Evolutionary conservation across 2,797 vertebrate genomes (phyloP).

Genomic region (Gallirallus australis): DNA sequence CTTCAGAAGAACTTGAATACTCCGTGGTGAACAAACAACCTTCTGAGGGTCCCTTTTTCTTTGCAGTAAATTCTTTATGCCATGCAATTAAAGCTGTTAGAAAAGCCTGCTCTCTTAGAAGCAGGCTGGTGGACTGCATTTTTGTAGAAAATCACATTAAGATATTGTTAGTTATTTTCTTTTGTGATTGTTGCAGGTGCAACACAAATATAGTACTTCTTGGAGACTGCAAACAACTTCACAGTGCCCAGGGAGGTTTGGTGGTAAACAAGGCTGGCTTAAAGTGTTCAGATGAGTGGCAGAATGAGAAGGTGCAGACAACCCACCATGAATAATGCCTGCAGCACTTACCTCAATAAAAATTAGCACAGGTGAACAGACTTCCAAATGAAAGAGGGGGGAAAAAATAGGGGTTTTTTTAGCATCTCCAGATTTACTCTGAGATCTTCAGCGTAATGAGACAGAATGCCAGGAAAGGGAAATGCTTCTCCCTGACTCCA

Average conservation of each 20-base stretch:
- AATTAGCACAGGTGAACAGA: background rate
- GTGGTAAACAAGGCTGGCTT: background rate
- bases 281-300: background rate
- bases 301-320: slow-evolving; percentile 12
- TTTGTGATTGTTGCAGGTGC: slow-evolving; percentile 62
- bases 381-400: background rate
- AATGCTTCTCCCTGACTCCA: fast-evolving
- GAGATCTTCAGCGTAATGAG: background rate
- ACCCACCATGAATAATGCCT: background rate
- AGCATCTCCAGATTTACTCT: background rate
- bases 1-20: slow-evolving; percentile 63
- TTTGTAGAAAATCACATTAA: slow-evolving; percentile 51
- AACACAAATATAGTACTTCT: slow-evolving; percentile 37
- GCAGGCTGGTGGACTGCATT: background rate
- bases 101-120: slow-evolving; percentile 49
- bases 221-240: slow-evolving; percentile 40
- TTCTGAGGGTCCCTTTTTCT: slow-evolving; percentile 59
- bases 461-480: background rate
- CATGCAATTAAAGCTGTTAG: slow-evolving; percentile 55
- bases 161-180: slow-evolving; percentile 63
- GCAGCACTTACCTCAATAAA: background rate
- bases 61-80: slow-evolving; percentile 55
- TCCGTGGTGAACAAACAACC: slow-evolving; percentile 30
- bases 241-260: background rate
- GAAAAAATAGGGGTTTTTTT: background rate